phyloP scores from a whole-genome alignment of 2,888 invertebrate species.

The Platerodrilus igneus region DNA sequence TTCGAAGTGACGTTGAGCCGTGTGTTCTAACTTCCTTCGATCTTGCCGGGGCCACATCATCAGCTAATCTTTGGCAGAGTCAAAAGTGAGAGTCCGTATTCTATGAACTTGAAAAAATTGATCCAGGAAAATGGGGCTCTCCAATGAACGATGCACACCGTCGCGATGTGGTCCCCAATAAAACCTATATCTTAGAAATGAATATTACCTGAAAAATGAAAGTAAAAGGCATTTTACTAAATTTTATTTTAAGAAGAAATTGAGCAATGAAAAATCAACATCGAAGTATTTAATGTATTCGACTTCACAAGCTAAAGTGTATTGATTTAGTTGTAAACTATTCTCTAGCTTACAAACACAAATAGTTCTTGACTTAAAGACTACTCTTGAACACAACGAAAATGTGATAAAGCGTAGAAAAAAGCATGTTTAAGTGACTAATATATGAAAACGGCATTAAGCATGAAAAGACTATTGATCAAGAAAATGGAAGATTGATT shows the following conservation, averaged over 20 bases:
- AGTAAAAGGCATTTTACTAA: background rate
- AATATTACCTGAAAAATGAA: background rate
- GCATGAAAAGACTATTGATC: too few relatives aligned
- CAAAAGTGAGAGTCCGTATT: slow-evolving; percentile 1
- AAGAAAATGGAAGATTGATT: too few relatives aligned
- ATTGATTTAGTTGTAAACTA: slow-evolving; percentile 2
- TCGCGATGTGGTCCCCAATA: background rate
- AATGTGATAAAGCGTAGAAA: background rate
- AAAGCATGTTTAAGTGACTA: slow-evolving; percentile 4
- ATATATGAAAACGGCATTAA: too few relatives aligned
- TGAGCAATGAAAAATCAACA: too few relatives aligned
- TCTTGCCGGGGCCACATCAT: background rate
- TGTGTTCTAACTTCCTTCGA: slow-evolving; percentile 1
- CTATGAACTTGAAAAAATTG: background rate
- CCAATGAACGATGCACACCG: slow-evolving; percentile 1
- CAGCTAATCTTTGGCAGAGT: background rate
- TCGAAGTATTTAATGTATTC: slow-evolving; percentile 3
- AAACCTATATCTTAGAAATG: background rate
- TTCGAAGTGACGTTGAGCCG: background rate
- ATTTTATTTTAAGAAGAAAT: slow-evolving; percentile 2
- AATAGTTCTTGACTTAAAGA: slow-evolving; percentile 1
- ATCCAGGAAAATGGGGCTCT: slow-evolving; percentile 2
- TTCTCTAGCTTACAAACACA: slow-evolving; percentile 5
- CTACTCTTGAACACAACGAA: too few relatives aligned
- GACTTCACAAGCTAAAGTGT: slow-evolving; percentile 4